Base-by-base conservation (phyloP, 1,140 invertebrate genomes). In the Charaxes varanes region DNA sequence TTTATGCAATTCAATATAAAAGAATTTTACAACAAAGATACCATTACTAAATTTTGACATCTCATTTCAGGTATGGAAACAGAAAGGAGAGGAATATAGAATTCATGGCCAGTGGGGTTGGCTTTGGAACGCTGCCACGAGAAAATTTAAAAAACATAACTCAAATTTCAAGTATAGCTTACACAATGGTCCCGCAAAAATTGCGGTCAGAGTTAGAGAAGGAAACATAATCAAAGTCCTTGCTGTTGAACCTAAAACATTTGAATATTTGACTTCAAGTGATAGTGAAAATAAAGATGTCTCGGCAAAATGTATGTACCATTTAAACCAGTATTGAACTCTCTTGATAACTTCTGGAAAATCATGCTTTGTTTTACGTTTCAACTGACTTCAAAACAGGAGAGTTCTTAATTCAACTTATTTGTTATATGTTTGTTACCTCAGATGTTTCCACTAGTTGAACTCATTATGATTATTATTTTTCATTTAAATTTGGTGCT, bases 41-140 rank as follows among this genome's bases (percentile, higher is more conserved):
- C n/a, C n/a, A n/a, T n/a, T n/a, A n/a, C n/a, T n/a, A n/a, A n/a
- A n/a, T n/a, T n/a, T n/a, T n/a, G n/a, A n/a, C n/a, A n/a, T 45
- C 34, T 51, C n/a, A 31, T 62, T 48, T 33, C 23, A 85, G 82
- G 88, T 94, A 7, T 97, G 94, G 94, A 99, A 99, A 70, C 95
- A 98, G 83, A 97, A 97, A 84, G 97, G 97, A 3, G 97, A 99
- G 81, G 97, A 99, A 66, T 99, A 98, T 72, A 86, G 97, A 53
- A 91, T 98, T 12, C 95, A 96, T 62, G 95, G 96, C 0, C 92
- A 95, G 58, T 96, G 95, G 90, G 97, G 97, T 4, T 99, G 97
- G 97, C 71, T 93, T 6, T 99, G 97, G 96, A 85, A 95, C 15
- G 93, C 94, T 0, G 76, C 88, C 1, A 90, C 89, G 38, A 85